Base-by-base conservation (phyloP, 1,140 invertebrate species). In the Battus philenor region DNA sequence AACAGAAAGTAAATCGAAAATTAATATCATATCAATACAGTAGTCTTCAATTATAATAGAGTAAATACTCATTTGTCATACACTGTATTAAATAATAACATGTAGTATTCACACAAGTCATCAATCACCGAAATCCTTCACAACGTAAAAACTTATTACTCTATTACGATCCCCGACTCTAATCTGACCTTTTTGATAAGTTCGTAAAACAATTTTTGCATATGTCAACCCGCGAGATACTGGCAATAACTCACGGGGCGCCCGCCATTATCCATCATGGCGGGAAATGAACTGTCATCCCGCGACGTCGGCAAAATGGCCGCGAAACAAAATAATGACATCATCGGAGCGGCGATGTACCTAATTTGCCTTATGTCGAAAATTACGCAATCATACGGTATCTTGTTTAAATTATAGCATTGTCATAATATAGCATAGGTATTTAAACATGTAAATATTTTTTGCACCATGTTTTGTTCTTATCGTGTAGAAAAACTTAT, bases 131-230 rank as follows among this genome's bases (percentile, higher is more conserved):
- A 45, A 59, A 57, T 54, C 48, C 47, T 47, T 32, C 33, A 48
- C 27, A 11, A 41, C n/a, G 24, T 45, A 41, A 32, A 22, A 51
- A 29, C 8, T 30, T 29, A 24, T 22, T 41, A 27, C 44, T 50
- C 48, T 36, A 50, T 50, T 44, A 50, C 18, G 15, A 31, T 27
- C 36, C 26, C 41, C 30, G 36, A 54, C 47, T 48, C 51, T 57
- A 70, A 68, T 65, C 51, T 62, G 56, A 75, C 65, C 69, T 79
- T 67, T 72, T 54, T 70, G 62, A 68, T 75, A 63, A 72, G 49
- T 70, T 77, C 54, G 60, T 68, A 62, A 81, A 69, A 79, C 74
- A 79, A 77, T 79, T 81, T 81, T 81, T 81, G 77, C 77, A 81
- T 81, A 77, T 78, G 77, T 77, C 77, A 73, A 79, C 66, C 56